A percentile compares a stretch with the other conserved stretches of the same genome.
Evolutionary conservation across 1,140 invertebrate species (phyloP).

Genomic region (Bombyx mori): DNA sequence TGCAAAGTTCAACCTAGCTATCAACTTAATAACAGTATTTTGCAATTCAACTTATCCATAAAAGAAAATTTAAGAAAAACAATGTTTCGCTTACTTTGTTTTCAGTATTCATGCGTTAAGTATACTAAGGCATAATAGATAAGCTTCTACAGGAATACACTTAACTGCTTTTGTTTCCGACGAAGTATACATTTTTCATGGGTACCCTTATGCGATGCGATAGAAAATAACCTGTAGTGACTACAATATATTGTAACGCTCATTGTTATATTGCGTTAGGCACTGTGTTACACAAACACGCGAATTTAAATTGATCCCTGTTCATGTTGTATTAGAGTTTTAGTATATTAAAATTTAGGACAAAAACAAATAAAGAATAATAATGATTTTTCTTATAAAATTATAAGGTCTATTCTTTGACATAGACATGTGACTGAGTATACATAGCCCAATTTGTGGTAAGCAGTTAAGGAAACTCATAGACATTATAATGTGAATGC

Average conservation of each 20-base stretch:
- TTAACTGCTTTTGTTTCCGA: constrained; percentile 50
- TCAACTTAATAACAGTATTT: too few species aligned
- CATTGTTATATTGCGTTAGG: constrained; percentile 34
- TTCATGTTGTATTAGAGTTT: neutral
- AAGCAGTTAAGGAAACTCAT: too few species aligned
- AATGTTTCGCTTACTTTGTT: constrained; percentile 59
- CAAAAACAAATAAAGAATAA: too few species aligned
- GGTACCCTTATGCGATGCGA: constrained; percentile 15
- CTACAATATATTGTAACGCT: constrained; percentile 21
- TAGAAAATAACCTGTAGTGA: constrained; percentile 45
- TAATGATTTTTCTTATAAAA: too few species aligned
- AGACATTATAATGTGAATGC: too few species aligned
- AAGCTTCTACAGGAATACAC: constrained; percentile 43
- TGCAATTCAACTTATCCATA: too few species aligned
- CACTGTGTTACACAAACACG: constrained; percentile 20
- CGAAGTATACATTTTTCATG: constrained; percentile 55
- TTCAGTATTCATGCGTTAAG: constrained; percentile 31
- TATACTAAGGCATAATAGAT: constrained; percentile 46
- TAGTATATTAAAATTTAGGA: too few species aligned
- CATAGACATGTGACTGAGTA: too few species aligned
- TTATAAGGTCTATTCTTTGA: too few species aligned
- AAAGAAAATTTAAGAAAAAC: constrained; percentile 28
- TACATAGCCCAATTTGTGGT: too few species aligned
- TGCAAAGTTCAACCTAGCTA: too few species aligned
- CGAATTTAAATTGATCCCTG: constrained; percentile 37